phyloP scores from a whole-genome alignment of 1,140 invertebrate species.

The Drosophila repleta region DNA sequence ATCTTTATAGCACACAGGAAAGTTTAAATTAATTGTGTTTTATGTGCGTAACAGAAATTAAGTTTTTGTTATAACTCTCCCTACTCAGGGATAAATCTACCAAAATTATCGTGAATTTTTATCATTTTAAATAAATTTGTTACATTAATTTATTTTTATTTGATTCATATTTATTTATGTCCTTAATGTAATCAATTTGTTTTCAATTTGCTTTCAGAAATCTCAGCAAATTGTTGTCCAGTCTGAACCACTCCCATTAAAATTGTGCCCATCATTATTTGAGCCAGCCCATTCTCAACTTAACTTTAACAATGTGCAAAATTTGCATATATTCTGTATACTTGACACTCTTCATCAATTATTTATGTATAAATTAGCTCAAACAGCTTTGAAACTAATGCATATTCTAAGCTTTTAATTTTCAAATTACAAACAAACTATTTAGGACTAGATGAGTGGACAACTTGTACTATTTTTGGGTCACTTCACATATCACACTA shows the following conservation, averaged over 20 bases:
- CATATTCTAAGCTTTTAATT: no score
- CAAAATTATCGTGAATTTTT: no score
- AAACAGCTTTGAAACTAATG: not conserved
- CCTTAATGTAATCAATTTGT: no score
- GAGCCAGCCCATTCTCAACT: not conserved
- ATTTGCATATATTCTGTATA: not conserved
- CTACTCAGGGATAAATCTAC: no score
- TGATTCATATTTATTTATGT: no score
- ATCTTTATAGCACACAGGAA: not conserved
- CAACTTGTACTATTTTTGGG: not conserved
- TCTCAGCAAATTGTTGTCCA: no score
- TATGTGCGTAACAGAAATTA: not conserved
- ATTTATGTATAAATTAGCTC: not conserved
- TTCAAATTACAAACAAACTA: no score
- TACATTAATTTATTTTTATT: no score
- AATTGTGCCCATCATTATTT: slow-evolving; percentile 10
- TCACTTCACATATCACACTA: slow-evolving; percentile 14
- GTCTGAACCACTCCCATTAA: not conserved
- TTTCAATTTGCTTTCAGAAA: no score
- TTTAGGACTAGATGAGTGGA: not conserved
- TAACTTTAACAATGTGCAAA: no score
- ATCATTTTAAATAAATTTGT: no score
- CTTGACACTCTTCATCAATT: not conserved
- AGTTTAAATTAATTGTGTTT: not conserved
- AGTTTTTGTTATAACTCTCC: no score